phyloP scores from a whole-genome alignment of 1,140 invertebrate genomes.

The Galleria mellonella region DNA sequence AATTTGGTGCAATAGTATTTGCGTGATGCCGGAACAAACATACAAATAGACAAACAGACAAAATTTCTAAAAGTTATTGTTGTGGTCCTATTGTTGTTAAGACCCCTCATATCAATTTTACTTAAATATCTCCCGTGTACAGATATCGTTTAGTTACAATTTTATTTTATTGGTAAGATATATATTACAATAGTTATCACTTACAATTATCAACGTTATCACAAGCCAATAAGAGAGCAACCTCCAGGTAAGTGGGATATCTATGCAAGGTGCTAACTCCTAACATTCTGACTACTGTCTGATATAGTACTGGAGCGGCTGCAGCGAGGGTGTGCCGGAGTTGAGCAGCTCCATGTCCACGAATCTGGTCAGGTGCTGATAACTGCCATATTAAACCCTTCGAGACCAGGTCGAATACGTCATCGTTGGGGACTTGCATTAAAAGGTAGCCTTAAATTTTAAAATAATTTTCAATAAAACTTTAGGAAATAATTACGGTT shows the following conservation, averaged over 20 bases:
- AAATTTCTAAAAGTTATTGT: too few relatives aligned
- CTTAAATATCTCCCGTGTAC: too few relatives aligned
- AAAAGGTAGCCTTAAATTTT: constrained; percentile 39
- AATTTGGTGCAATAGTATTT: too few relatives aligned
- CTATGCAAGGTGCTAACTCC: constrained; percentile 19
- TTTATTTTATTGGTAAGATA: too few relatives aligned
- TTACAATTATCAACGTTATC: constrained; percentile 40
- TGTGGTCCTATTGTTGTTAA: too few relatives aligned
- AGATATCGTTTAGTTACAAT: too few relatives aligned
- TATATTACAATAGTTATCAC: too few relatives aligned
- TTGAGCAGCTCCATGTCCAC: constrained; percentile 13
- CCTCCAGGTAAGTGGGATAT: constrained; percentile 33
- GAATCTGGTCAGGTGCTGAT: constrained; percentile 21
- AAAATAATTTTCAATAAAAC: too few relatives aligned
- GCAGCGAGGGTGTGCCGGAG: constrained; percentile 23
- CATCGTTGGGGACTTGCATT: constrained; percentile 36
- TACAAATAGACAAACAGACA: too few relatives aligned
- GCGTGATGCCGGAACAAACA: too few relatives aligned
- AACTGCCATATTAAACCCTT: constrained; percentile 39
- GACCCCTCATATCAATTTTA: too few relatives aligned
- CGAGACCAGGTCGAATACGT: constrained; percentile 35
- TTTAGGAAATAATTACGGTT: too few relatives aligned
- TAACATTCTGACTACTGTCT: constrained; percentile 38
- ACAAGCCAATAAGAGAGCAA: constrained; percentile 34
- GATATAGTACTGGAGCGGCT: constrained; percentile 19